Conservation (phyloP, 2,113 vertebrate genomes). For the Vombatus ursinus region DNA sequence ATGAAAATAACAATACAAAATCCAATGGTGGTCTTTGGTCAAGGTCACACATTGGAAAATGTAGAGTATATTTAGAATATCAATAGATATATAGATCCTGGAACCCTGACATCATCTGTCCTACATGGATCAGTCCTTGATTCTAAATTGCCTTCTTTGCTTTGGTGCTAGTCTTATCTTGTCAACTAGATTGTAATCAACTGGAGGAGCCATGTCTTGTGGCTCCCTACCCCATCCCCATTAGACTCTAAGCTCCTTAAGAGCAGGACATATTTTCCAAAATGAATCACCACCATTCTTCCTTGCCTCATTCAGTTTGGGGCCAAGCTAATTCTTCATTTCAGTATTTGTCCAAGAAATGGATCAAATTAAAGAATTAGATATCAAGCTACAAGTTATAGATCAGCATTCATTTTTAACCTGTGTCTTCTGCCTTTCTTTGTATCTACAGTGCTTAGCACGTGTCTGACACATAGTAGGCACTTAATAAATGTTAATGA, state of each 20-base stretch:
- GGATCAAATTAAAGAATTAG: neutral
- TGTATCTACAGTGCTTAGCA: too few relatives aligned
- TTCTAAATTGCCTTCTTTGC: constrained; percentile 17
- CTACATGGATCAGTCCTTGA: constrained; percentile 1
- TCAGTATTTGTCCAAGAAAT: neutral
- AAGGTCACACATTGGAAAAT: neutral
- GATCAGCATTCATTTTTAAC: too few relatives aligned
- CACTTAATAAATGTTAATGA: too few relatives aligned
- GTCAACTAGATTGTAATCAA: neutral
- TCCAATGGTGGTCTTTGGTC: neutral
- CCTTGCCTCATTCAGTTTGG: neutral
- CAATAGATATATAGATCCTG: neutral
- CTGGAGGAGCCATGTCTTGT: neutral
- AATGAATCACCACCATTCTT: neutral
- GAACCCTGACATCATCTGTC: neutral
- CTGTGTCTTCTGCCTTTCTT: too few relatives aligned
- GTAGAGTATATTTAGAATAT: too few relatives aligned
- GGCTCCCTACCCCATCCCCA: neutral
- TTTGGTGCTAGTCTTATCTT: constrained; percentile 33
- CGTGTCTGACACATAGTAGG: too few relatives aligned
- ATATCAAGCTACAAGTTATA: neutral
- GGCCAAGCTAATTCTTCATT: neutral
- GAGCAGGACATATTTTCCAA: neutral
- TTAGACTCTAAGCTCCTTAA: neutral
- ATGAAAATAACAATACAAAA: neutral